Percentiles rank a stretch among this genome's conserved stretches.
Conservation (phyloP, 2,797 vertebrate species). For the Bovichtus diacanthus region DNA sequence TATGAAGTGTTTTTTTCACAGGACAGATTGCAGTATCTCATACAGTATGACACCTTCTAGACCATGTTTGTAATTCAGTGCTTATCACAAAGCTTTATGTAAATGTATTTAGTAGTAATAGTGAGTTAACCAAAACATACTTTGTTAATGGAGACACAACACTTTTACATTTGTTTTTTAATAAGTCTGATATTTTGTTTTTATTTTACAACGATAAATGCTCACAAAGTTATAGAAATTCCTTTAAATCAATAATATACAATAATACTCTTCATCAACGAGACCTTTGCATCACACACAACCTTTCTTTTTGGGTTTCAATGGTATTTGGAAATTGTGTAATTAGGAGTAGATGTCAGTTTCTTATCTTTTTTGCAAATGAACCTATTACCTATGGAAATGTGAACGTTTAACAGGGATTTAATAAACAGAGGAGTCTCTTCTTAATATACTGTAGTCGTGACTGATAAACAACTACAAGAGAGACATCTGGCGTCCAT, state of each 20-base stretch:
- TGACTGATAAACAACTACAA: background rate
- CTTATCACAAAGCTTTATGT: background rate
- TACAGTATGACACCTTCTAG: background rate
- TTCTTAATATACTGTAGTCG: background rate
- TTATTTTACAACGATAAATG: background rate
- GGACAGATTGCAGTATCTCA: background rate
- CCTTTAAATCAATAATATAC: background rate
- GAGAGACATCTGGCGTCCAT: constrained; percentile 48
- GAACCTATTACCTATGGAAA: background rate
- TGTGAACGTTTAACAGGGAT: background rate
- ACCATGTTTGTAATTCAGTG: background rate
- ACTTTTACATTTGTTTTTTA: background rate
- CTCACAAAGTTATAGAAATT: background rate
- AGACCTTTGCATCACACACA: no score
- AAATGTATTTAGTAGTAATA: background rate
- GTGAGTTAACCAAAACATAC: background rate
- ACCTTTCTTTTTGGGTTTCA: no score
- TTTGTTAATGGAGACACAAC: background rate
- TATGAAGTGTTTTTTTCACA: background rate
- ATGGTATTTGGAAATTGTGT: no score
- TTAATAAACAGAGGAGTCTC: background rate
- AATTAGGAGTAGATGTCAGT: no score
- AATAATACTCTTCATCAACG: background rate
- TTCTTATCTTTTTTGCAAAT: no score
- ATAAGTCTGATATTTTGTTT: background rate